Conservation (phyloP, 2,797 vertebrate species). For the Smutsia temminckii region DNA sequence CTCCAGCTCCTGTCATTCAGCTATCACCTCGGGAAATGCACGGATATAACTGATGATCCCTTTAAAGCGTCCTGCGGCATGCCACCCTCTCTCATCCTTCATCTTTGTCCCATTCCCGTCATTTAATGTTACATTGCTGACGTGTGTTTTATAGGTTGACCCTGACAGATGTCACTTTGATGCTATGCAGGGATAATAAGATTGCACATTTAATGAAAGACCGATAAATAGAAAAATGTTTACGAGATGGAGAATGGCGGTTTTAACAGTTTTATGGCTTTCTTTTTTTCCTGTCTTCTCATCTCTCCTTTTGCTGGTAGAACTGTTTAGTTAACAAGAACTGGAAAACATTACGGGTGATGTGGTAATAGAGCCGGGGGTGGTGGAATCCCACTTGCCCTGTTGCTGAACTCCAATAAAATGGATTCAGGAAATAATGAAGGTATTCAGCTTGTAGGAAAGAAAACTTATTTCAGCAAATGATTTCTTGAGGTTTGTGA, state of each 20-base stretch:
- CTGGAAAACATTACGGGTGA: background rate
- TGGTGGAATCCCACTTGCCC: conserved; percentile 42
- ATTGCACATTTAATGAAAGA: conserved; percentile 85
- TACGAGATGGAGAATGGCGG: conserved; percentile 68
- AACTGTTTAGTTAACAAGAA: background rate
- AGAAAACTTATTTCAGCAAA: background rate
- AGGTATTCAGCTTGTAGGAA: conserved; percentile 13
- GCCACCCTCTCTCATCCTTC: conserved; percentile 77
- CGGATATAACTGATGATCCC: conserved; percentile 84
- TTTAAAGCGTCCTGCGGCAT: conserved; percentile 75
- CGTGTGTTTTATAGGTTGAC: conserved; percentile 87
- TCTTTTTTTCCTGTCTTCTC: background rate
- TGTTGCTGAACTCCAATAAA: conserved; percentile 47
- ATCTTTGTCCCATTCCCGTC: conserved; percentile 77
- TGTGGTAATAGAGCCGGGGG: background rate
- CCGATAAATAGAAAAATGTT: conserved; percentile 85
- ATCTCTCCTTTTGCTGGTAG: background rate
- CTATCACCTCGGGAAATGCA: conserved; percentile 88
- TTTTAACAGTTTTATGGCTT: conserved; percentile 79
- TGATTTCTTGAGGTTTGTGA: background rate
- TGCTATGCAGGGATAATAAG: conserved; percentile 85
- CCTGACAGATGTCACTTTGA: conserved; percentile 86
- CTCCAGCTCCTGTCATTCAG: conserved; percentile 85
- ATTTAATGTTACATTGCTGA: conserved; percentile 80
- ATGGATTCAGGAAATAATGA: conserved; percentile 9